Base-by-base conservation (phyloP, 2,113 vertebrate genomes). In the Poeciliopsis retropinna region DNA sequence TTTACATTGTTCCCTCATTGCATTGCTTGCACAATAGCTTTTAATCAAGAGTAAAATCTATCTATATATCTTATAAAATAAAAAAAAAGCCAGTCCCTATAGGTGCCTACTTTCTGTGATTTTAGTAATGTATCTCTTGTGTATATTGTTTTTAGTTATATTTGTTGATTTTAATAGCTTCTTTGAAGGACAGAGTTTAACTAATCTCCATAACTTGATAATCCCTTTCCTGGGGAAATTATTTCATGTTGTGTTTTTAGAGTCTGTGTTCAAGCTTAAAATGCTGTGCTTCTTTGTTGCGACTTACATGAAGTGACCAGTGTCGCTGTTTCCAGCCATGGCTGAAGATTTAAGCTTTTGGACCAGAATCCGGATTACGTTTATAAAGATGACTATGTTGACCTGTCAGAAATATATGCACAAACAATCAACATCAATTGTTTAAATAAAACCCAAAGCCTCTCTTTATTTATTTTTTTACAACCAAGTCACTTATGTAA, bases 361-460 rank as follows among this genome's bases (percentile, higher is more conserved):
- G 14, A 95, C 92, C 81, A 95, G 88, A 76, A 94, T 94, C 51
- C 94, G 91, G 84, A 94, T 94, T 75, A 95, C 94, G 5, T 94
- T 95, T 73, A 95, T 72, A 57, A 95, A 95, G 87, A 95, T 95
- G 75, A 94, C 78, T 3, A 95, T 94, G 85, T 95, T 95, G 73
- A 94, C 83, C 94, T 95, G 83, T 41, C 1, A 60, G 8, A 62
- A 27, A 85, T 3, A 62, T n/a, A 70, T n/a, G n/a, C 28, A 39
- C 15, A 67, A 44, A 67, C 27, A 12, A 65, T 14, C 22, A 39
- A 44, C 5, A 39, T 37, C 34, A 27, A 41, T 4, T 3, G 19
- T n/a, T 57, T 0, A 57, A n/a, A 57, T 25, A 57, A 57, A 57
- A 57, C 7, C 17, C 2, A 10, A 25, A 57, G 2, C 19, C 2